phyloP scores from a whole-genome alignment of 1,140 invertebrate species.

The Drosophila elegans region DNA sequence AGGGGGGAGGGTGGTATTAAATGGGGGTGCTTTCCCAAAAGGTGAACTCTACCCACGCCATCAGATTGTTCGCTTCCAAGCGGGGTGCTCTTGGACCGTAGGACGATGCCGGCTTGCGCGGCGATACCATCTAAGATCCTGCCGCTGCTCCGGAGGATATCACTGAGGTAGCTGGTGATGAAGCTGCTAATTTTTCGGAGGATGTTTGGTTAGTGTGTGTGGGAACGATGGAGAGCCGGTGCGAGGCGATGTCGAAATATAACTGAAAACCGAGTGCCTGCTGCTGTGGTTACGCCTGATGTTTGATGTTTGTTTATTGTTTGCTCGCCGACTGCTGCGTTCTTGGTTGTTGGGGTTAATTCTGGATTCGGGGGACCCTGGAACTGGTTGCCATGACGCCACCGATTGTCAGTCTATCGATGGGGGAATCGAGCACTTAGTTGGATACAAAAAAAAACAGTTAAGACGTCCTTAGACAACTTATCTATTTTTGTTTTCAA shows the following conservation, averaged over 20 bases:
- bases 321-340: slow-evolving; percentile 44
- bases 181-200: slow-evolving; percentile 8
- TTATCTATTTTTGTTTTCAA: no score
- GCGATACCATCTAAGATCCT: slow-evolving; percentile 66
- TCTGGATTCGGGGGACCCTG: slow-evolving; percentile 2
- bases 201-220: slow-evolving; percentile 28
- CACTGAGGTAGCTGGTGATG: background rate
- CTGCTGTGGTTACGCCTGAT: slow-evolving; percentile 67
- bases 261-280: slow-evolving; percentile 67
- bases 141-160: slow-evolving; percentile 4
- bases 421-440: background rate
- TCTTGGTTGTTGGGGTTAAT: slow-evolving; percentile 42
- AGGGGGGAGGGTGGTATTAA: background rate
- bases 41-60: slow-evolving; percentile 55
- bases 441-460: no score
- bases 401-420: slow-evolving; percentile 30
- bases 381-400: slow-evolving; percentile 29
- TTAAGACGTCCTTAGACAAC: no score
- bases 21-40: background rate
- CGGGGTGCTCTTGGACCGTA: slow-evolving; percentile 28
- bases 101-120: slow-evolving; percentile 60
- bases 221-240: slow-evolving; percentile 49
- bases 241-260: slow-evolving; percentile 42
- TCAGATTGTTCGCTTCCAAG: slow-evolving; percentile 38
- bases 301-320: slow-evolving; percentile 65